Percentiles rank a stretch among this genome's conserved stretches.
Conservation (phyloP, 2,797 vertebrate species). For the Sciurus carolinensis region DNA sequence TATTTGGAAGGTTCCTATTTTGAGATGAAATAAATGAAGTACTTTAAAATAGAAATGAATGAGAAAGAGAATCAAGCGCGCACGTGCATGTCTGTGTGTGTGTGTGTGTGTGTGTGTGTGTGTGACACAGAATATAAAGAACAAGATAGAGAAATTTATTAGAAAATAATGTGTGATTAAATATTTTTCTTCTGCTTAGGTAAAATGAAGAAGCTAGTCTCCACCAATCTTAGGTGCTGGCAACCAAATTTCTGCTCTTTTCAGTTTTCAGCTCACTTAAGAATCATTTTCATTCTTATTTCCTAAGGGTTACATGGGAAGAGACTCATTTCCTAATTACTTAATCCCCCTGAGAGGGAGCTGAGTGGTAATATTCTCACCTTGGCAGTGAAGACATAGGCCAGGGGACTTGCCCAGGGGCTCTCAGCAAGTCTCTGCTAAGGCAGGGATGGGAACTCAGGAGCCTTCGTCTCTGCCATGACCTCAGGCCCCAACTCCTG, state of each 20-base stretch:
- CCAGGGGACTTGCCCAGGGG: slow-evolving; percentile 45
- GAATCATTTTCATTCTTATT: slow-evolving; percentile 65
- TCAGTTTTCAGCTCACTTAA: slow-evolving; percentile 58
- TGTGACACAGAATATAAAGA: background rate
- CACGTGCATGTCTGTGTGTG: too few species aligned
- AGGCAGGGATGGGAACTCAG: background rate
- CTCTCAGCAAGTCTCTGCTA: slow-evolving; percentile 53
- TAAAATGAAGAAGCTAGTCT: slow-evolving; percentile 47
- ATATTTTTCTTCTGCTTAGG: slow-evolving; percentile 69
- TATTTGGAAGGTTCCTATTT: slow-evolving; percentile 83
- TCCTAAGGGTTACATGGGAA: slow-evolving; percentile 61
- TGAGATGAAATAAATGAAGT: slow-evolving; percentile 82
- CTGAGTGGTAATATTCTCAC: background rate
- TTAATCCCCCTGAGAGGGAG: slow-evolving; percentile 14
- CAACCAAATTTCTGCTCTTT: slow-evolving; percentile 41
- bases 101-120: background rate
- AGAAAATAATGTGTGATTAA: background rate
- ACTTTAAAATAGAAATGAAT: slow-evolving; percentile 70
- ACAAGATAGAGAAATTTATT: background rate
- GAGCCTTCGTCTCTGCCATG: background rate
- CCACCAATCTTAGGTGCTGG: background rate
- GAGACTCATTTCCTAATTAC: slow-evolving; percentile 65
- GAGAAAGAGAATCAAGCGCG: background rate
- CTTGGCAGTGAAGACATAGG: background rate
- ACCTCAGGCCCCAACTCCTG: slow-evolving; percentile 10